Base-by-base conservation (phyloP, 2,888 invertebrate species). In the Amaurobius ferox region DNA sequence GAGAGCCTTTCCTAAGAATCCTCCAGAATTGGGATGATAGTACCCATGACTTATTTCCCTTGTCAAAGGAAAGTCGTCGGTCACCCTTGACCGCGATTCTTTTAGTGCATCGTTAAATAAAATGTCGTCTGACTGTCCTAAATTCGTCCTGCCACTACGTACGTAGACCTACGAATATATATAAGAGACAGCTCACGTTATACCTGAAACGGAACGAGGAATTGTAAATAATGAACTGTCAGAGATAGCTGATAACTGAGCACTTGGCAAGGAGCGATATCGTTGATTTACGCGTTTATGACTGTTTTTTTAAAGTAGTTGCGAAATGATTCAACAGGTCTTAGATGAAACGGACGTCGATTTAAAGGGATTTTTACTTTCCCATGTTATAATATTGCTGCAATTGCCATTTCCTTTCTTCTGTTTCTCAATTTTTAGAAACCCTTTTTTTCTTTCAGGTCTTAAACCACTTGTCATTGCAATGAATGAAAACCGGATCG, bases 281-380 rank as follows among this genome's bases (percentile, higher is more conserved):
- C 55, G 19, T 3, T 55, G 55, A 55, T 55, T 55, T 55, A 55
- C 55, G 23, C 16, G 23, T 55, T 55, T 55, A 55, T 55, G 55
- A 11, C 23, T 55, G 55, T 55, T 55, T 55, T 55, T 16, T 55
- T 55, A 23, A 13, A 55, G 55, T 11, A 55, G 1, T 23, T 16
- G 55, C 16, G 44, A 23, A 55, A 55, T 23, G 55, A 55, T 55
- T 23, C 5, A 23, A 23, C 5, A 55, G 55, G 23, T 7, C 35
- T 9, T 35, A 35, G 35, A 9, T 35, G 5, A 35, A 35, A n/a
- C n/a, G n/a, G n/a, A n/a, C n/a, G n/a, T n/a, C n/a, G n/a, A n/a
- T n/a, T n/a, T n/a, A n/a, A n/a, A n/a, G n/a, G n/a, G n/a, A n/a
- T n/a, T n/a, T 35, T 5, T 35, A 11, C 35, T 35, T 35, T 35